Evolutionary conservation across 2,888 invertebrate species (phyloP), one percentile per base, ranked within the genome.

Genomic region (Lasioglossum figueresi): DNA sequence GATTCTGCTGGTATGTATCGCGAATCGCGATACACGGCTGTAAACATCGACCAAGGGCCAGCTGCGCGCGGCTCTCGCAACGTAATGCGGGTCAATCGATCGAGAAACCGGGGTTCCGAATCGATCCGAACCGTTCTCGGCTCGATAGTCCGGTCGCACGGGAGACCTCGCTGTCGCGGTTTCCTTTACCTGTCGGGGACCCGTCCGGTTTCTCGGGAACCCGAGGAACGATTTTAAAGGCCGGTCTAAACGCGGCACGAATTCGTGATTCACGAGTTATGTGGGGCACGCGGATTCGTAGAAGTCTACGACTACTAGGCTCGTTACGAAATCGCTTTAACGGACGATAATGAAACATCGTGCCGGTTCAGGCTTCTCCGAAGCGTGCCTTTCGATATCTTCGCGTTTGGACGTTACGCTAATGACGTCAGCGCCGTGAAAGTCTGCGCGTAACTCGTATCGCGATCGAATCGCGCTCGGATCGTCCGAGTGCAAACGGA

Each of bases 11-110:
- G 63, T 16, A 16, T 4, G 31, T 31, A 63, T 31, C 52, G 52
- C 40, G 75, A 45, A 5, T 27, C 52, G 52, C 48, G 75, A 45
- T 78, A 71, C 76, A 71, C 52, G 45, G 75, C 78, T 76, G 80
- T 76, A 82, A 81, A 88, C 84, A 82, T 48, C 84, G 66, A 34
- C 66, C 8, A 66, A 81, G 86, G 80, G 77, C 85, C 88, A 85
- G 84, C 88, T 84, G 82, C 81, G 72, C 16, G 72, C 19, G 85
- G 80, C 84, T 84, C 86, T 82, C 76, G 79, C 82, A 84, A 88
- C 82, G 85, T 79, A 87, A 90, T 89, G 88, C 90, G 88, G 89
- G 85, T 86, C 86, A 86, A 63, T 89, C 90, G 85, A 86, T 74
- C 79, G 86, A 74, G 74, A 75, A 84, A 63, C 63, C 31, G 63